These are phyloP conservation scores for Galbula dea DNA, from an alignment of 2,113 vertebrate species.

Conservation along the genomic window DNA sequence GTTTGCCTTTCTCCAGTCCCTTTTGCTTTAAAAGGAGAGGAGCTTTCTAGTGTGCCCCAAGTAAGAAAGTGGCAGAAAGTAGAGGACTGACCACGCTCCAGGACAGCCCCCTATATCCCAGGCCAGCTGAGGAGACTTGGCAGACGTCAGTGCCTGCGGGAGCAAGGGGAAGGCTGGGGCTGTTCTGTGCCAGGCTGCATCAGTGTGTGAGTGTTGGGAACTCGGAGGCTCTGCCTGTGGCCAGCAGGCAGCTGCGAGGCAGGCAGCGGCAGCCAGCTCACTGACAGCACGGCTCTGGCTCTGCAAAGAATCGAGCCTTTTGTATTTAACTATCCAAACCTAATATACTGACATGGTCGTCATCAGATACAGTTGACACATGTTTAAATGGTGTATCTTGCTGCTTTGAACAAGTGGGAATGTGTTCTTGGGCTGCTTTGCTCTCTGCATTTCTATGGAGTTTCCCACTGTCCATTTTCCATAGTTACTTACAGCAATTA, in stretches of 20 bases:
- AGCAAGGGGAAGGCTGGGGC: accelerated
- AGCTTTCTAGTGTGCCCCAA: accelerated
- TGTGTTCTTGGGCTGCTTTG: constrained; percentile 38
- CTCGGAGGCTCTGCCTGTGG: neutral
- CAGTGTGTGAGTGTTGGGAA: accelerated
- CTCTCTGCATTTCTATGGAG: neutral
- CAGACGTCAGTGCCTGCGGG: accelerated
- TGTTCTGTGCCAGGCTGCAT: accelerated
- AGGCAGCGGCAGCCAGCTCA: neutral
- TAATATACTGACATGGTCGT: constrained; percentile 52
- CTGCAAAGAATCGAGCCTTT: constrained; percentile 36
- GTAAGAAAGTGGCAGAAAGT: neutral
- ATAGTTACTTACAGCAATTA: constrained; percentile 41
- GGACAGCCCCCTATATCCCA: neutral
- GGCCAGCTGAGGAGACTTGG: neutral
- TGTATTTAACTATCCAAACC: constrained; percentile 54
- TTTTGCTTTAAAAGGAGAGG: neutral
- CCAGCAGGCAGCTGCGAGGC: neutral
- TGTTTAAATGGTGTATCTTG: constrained; percentile 15
- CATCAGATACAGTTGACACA: constrained; percentile 56
- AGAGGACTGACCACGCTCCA: neutral
- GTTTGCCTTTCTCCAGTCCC: neutral
- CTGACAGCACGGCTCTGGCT: constrained; percentile 21
- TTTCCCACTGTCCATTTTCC: constrained; percentile 53
- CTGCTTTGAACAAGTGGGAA: constrained; percentile 39